These are phyloP conservation scores for Orcinus orca DNA, from an alignment of 2,113 vertebrate species.

Conservation along the genomic window DNA sequence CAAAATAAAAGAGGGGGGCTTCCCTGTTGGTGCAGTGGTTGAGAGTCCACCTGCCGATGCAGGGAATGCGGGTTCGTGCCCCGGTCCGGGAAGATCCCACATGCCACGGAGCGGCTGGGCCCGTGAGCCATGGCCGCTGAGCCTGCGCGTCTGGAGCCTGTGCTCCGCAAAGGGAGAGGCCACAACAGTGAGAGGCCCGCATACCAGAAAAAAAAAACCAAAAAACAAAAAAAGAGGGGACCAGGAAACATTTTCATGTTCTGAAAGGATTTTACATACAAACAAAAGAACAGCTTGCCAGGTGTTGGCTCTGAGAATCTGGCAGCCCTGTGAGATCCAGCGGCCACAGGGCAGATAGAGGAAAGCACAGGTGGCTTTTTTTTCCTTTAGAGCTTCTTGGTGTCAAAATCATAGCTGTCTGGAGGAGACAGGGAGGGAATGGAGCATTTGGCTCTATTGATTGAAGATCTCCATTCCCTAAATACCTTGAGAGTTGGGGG, in stretches of 20 bases:
- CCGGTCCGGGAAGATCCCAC: no score
- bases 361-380: conserved; percentile 35
- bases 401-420: conserved; percentile 9
- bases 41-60: no score
- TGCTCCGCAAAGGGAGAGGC: no score
- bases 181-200: no score
- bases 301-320: conserved; percentile 33
- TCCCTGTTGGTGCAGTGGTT: no score
- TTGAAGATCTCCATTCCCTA: conserved; percentile 61
- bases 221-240: conserved; percentile 24
- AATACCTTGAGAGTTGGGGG: conserved; percentile 66
- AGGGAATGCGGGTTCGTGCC: no score
- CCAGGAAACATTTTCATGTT: conserved; percentile 69
- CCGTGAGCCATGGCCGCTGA: no score
- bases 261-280: conserved; percentile 50
- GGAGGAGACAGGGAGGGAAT: conserved; percentile 1
- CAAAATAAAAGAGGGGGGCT: conserved; percentile 68
- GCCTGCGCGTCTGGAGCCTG: no score
- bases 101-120: no score
- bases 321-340: conserved; percentile 1
- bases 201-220: no score
- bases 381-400: not conserved
- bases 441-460: not conserved
- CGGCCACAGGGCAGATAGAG: not conserved
- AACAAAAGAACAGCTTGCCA: conserved; percentile 61